These are phyloP conservation scores for Eupeodes corollae DNA, from an alignment of 1,140 invertebrate species.

Conservation along the genomic window DNA sequence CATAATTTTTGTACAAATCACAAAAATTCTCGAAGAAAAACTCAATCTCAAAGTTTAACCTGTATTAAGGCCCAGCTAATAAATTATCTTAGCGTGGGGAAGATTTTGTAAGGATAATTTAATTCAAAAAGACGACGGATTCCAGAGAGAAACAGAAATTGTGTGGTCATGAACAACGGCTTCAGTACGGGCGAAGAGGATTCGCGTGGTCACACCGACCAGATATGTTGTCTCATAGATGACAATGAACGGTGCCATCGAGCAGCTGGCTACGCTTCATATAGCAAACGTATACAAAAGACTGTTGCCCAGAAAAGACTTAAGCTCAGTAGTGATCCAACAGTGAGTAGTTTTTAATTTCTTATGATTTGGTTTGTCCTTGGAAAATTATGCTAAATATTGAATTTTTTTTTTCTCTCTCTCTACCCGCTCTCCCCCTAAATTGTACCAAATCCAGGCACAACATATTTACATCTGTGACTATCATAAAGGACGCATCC, in stretches of 20 bases:
- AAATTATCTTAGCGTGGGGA: no score
- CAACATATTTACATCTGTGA: constrained; percentile 95
- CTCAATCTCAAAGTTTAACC: no score
- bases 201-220: constrained; percentile 68
- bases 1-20: no score
- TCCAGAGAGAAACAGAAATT: no score
- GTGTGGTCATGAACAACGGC: constrained; percentile 53
- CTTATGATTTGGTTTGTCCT: background rate
- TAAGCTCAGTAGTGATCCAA: constrained; percentile 75
- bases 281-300: constrained; percentile 93
- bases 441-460: constrained; percentile 51
- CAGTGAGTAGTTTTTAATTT: constrained; percentile 46
- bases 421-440: no score
- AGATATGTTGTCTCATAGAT: constrained; percentile 90
- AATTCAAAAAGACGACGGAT: no score
- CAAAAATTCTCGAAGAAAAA: no score
- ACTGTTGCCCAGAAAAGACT: constrained; percentile 86
- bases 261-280: constrained; percentile 87
- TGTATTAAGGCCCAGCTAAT: no score
- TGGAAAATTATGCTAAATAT: constrained; percentile 1
- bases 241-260: constrained; percentile 69
- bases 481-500: constrained; percentile 89
- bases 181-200: constrained; percentile 85
- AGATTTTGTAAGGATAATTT: no score
- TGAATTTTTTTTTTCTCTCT: constrained; percentile 1